phyloP scores from a whole-genome alignment of 2,797 vertebrate species.

The Anas acuta region DNA sequence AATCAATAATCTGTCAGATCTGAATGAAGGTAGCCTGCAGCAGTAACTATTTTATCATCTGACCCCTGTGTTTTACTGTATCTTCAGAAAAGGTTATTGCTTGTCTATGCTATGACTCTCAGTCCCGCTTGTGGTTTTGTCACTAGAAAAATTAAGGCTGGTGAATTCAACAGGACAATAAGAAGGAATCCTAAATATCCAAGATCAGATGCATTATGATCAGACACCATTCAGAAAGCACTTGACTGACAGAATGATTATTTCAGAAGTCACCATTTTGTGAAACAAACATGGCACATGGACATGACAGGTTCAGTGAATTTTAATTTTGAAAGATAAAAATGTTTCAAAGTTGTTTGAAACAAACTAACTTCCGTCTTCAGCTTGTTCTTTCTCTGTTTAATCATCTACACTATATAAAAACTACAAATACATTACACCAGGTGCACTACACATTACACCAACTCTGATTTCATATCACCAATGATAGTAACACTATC shows the following conservation, averaged over 20 bases:
- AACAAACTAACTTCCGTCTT: not conserved
- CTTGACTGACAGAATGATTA: not conserved
- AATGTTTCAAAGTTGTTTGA: not conserved
- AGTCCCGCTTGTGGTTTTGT: not conserved
- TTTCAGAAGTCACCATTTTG: not conserved
- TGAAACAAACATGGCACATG: not conserved
- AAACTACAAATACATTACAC: not conserved
- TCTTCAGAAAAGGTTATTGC: not conserved
- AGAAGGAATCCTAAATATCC: not conserved
- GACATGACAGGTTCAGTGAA: not conserved
- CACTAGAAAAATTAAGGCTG: not conserved
- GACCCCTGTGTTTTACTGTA: not conserved
- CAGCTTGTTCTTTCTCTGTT: not conserved
- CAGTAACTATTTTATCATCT: not conserved
- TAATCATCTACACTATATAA: not conserved
- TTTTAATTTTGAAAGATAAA: not conserved
- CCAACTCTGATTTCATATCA: not conserved
- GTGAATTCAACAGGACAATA: not conserved
- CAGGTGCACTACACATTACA: not conserved
- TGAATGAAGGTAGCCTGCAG: not conserved
- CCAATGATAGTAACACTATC: not conserved
- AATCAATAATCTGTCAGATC: not conserved
- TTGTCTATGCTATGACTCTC: not conserved
- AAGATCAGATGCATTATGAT: not conserved
- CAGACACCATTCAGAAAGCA: fast-evolving